Base-by-base conservation (phyloP, 2,888 invertebrate genomes). In the Dione vanillae region DNA sequence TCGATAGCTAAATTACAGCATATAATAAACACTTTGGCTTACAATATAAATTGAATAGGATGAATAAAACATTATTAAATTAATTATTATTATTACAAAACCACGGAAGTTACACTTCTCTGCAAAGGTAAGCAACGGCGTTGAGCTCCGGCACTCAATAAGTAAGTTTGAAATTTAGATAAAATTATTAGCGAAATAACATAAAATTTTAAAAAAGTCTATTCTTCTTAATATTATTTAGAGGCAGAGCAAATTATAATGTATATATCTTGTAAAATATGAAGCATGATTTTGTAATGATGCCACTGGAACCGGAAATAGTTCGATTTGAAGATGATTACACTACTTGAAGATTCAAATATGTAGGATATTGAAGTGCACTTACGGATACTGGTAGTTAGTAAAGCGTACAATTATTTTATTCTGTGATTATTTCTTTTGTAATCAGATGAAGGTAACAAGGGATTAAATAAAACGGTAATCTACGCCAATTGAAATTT, bases 191-290 rank as follows among this genome's bases (percentile, higher is more conserved):
- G 27, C 11, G 19, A 12, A 12, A 40, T 11, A 37, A 10, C 0
- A 54, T 54, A 16, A 6, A 40, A 40, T 56, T 11, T 19, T 2
- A 27, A 19, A 54, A 54, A 35, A 16, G 2, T 16, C 37, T n/a
- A 37, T 11, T 37, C 40, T 56, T 40, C 11, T 56, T n/a, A 9
- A 27, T 8, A 7, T 27, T 5, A 52, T 27, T 27, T 37, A 56
- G 1, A 37, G 54, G 10, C 16, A 56, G 56, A 37, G 37, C 56
- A 56, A 40, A 40, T 56, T 37, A 56, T 56, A 56, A 56, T n/a
- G n/a, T n/a, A n/a, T 56, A 56, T 56, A 56, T 16, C 37, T 16
- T 56, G 56, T 37, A 56, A 56, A 16, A 56, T 56, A 56, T 40
- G 37, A 56, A 49, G 2, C 20, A 11, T 10, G 49, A 49, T 37